phyloP scores from a whole-genome alignment of 2,113 vertebrate genomes.

The Aleadryas rufinucha region DNA sequence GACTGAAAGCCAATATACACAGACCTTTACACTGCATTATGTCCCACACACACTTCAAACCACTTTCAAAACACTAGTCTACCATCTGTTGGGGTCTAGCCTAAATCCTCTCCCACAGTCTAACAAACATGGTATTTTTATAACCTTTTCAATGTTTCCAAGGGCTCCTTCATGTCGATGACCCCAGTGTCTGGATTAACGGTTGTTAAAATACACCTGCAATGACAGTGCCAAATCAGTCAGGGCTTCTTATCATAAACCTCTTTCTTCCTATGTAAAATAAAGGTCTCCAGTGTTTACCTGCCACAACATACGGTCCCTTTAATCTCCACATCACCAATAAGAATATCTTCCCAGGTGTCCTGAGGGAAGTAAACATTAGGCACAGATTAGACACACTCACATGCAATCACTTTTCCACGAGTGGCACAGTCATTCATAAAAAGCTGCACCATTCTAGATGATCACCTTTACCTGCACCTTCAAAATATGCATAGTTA shows the following conservation, averaged over 20 bases:
- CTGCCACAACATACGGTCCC: conserved; percentile 85
- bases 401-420: background rate
- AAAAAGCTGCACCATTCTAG: background rate
- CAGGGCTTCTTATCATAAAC: background rate
- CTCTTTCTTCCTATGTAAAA: background rate
- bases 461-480: background rate
- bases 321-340: conserved; percentile 82
- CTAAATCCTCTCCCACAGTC: background rate
- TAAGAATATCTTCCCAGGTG: conserved; percentile 86
- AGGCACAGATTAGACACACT: background rate
- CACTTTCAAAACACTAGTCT: background rate
- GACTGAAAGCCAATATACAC: background rate
- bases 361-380: conserved; percentile 74
- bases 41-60: background rate
- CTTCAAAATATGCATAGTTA: background rate
- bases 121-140: background rate
- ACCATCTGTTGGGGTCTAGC: background rate
- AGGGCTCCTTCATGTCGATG: conserved; percentile 86
- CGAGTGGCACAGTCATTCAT: background rate
- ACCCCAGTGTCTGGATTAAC: conserved; percentile 91
- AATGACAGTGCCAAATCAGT: background rate
- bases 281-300: conserved; percentile 59
- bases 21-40: background rate
- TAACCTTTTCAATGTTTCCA: conserved; percentile 91
- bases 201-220: conserved; percentile 90